Percentiles rank a stretch among this genome's conserved stretches.
Conservation (phyloP, 2,113 vertebrate species). For the Psilopogon haemacephalus region DNA sequence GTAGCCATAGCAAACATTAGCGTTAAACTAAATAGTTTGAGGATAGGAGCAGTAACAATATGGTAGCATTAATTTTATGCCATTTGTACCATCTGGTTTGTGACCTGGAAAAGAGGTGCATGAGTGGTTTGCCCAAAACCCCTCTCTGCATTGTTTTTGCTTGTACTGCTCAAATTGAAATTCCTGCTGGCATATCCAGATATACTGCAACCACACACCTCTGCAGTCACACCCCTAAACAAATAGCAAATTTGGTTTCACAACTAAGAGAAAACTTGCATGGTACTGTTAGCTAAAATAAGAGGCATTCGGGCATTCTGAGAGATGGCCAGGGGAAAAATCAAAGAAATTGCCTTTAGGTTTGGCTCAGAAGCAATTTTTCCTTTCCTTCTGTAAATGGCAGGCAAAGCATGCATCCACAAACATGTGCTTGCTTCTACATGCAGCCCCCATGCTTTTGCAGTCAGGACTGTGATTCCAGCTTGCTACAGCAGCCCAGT, state of each 20-base stretch:
- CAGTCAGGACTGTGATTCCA: accelerated
- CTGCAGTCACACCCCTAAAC: neutral
- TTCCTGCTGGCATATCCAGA: neutral
- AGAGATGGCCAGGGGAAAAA: neutral
- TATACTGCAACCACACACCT: neutral
- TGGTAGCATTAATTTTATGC: neutral
- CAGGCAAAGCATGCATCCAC: accelerated
- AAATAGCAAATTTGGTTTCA: neutral
- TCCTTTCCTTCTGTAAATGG: neutral
- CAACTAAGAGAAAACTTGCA: neutral
- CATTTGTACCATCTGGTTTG: neutral
- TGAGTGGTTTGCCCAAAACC: neutral
- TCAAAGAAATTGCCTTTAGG: neutral
- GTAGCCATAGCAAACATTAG: accelerated
- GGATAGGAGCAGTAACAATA: neutral
- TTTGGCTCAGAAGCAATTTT: neutral
- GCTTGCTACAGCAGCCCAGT: neutral
- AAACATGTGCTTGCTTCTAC: neutral
- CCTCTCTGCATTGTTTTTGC: neutral
- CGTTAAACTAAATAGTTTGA: neutral
- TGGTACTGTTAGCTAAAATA: neutral
- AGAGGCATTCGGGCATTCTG: neutral
- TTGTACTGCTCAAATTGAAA: neutral
- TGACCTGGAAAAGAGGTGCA: neutral
- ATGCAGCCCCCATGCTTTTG: accelerated